Percentiles rank a stretch among this genome's conserved stretches.
Conservation (phyloP, 2,113 vertebrate species). For the Chitala chitala region DNA sequence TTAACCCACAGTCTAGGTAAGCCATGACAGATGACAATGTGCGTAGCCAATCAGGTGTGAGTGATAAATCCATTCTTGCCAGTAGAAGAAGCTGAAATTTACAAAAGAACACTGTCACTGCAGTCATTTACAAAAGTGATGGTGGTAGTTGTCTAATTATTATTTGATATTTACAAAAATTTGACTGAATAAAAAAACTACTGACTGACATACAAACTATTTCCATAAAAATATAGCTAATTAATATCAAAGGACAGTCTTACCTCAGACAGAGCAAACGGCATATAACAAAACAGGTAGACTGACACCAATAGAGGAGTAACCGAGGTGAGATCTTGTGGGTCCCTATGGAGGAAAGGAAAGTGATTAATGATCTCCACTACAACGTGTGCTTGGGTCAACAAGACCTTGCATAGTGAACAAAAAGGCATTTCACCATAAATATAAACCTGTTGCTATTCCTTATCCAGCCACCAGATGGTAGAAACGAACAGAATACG, state of each 20-base stretch:
- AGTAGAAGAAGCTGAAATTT: conserved; percentile 54
- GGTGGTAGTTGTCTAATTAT: no score
- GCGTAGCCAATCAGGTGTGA: conserved; percentile 58
- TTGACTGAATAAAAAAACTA: no score
- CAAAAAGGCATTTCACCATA: not conserved
- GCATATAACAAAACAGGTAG: conserved; percentile 59
- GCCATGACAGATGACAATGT: conserved; percentile 60
- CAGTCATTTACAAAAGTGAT: no score
- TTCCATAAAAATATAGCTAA: no score
- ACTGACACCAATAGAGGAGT: conserved; percentile 49
- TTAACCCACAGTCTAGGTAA: conserved; percentile 60
- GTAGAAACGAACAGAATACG: conserved; percentile 45
- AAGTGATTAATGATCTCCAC: not conserved
- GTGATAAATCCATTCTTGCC: conserved; percentile 51
- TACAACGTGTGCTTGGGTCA: not conserved
- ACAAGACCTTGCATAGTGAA: not conserved
- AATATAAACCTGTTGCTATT: conserved; percentile 41
- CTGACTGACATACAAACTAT: no score
- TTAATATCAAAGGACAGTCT: no score
- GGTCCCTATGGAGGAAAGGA: conserved; percentile 32
- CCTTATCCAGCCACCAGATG: conserved; percentile 24
- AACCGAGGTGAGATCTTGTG: conserved; percentile 53
- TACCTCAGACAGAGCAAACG: conserved; percentile 61
- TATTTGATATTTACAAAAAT: no score
- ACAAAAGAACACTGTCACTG: not conserved